phyloP scores from a whole-genome alignment of 2,797 vertebrate genomes.

The Manis crassicaudata region DNA sequence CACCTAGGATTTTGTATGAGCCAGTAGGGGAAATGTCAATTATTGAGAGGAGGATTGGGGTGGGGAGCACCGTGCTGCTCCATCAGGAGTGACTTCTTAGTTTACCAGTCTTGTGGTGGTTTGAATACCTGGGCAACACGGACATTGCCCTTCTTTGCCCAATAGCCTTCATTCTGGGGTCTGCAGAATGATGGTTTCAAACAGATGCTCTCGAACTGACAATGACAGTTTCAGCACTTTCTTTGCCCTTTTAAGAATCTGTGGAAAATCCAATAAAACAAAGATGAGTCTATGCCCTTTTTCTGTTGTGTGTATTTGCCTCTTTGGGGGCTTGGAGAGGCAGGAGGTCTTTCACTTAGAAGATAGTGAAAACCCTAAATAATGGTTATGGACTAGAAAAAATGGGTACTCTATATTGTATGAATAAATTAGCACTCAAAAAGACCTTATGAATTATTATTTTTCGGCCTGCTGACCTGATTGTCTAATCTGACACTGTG shows the following conservation, averaged over 20 bases:
- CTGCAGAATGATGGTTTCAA: neutral
- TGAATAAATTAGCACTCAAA: neutral
- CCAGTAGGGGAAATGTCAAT: accelerated
- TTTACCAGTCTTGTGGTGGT: neutral
- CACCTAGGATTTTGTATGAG: neutral
- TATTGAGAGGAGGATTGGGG: neutral
- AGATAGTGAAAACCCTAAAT: neutral
- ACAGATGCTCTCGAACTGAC: neutral
- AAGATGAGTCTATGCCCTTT: neutral
- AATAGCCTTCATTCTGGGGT: neutral
- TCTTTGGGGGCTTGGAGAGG: neutral
- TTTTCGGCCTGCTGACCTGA: neutral
- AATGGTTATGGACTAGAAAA: neutral
- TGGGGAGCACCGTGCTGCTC: neutral
- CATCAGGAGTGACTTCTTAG: neutral
- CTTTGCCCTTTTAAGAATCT: neutral
- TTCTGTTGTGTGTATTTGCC: neutral
- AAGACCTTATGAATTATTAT: neutral
- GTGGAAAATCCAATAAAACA: neutral
- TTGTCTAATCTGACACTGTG: neutral
- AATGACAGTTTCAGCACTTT: neutral
- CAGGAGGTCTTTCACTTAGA: neutral
- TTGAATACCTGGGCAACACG: neutral
- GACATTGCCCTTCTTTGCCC: neutral
- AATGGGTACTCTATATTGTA: neutral